phyloP scores from a whole-genome alignment of 2,888 invertebrate species.

The Microchrysa polita region DNA sequence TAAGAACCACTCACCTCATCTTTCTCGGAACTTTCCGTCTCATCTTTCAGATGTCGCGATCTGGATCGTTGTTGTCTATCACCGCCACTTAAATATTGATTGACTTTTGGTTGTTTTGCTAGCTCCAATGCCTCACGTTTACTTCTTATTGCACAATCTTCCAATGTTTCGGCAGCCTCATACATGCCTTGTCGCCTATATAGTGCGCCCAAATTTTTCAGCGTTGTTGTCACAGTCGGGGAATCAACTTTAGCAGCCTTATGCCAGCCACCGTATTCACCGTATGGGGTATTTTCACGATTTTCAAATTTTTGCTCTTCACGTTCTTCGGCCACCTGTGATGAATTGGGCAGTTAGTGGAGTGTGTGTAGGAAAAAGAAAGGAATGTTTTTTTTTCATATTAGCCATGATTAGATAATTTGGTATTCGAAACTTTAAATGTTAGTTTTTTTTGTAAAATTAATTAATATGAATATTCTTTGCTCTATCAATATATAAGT shows the following conservation, averaged over 20 bases:
- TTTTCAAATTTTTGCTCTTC: conserved; percentile 95
- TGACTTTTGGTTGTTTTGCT: conserved; percentile 90
- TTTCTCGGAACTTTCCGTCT: conserved; percentile 57
- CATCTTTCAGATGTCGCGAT: conserved; percentile 67
- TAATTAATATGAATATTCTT: conserved; percentile 1
- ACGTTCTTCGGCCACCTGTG: conserved; percentile 98
- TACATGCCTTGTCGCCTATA: conserved; percentile 99
- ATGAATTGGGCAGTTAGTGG: conserved; percentile 60
- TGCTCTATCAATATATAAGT: conserved; percentile 28
- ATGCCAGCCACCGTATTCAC: conserved; percentile 93
- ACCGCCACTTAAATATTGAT: conserved; percentile 69
- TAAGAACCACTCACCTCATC: conserved; percentile 57
- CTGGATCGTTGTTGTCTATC: conserved; percentile 62
- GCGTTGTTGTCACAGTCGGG: conserved; percentile 95
- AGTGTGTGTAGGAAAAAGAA: background rate
- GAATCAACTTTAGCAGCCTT: conserved; percentile 98
- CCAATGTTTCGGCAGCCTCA: conserved; percentile 98
- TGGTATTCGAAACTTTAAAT: background rate
- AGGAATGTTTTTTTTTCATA: conserved; percentile 18
- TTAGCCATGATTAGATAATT: no score
- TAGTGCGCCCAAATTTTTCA: conserved; percentile 97
- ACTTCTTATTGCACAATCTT: conserved; percentile 96
- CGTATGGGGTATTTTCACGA: conserved; percentile 89
- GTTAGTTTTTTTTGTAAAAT: background rate
- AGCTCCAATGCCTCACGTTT: conserved; percentile 95